phyloP scores from a whole-genome alignment of 2,113 vertebrate species.

The Elaphurus davidianus region DNA sequence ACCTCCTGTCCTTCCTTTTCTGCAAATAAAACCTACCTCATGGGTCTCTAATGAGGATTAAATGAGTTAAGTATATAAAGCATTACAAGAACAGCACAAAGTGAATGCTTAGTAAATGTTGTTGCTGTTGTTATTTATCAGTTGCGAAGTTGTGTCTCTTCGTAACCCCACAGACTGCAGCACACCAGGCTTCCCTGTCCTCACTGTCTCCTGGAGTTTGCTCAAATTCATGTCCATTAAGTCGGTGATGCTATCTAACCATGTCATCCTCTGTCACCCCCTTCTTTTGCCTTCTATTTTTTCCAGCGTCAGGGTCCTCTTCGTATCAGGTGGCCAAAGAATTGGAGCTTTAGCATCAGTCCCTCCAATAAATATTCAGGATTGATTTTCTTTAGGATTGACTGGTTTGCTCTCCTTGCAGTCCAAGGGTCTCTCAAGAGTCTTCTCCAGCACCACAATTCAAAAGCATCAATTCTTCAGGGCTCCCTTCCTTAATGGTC shows the following conservation, averaged over 20 bases:
- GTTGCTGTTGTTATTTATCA: neutral
- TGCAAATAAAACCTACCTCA: neutral
- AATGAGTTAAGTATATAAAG: neutral
- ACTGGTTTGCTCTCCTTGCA: neutral
- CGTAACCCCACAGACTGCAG: neutral
- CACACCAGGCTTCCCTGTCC: neutral
- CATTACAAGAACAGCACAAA: neutral
- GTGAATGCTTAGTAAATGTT: neutral
- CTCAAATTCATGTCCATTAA: neutral
- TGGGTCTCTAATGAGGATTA: neutral
- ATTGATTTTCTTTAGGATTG: neutral
- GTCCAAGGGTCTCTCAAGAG: neutral
- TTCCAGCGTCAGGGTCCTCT: neutral
- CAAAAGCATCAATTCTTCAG: neutral
- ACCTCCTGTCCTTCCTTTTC: neutral
- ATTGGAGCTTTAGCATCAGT: neutral
- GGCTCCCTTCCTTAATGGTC: neutral
- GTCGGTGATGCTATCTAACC: neutral
- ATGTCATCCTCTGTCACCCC: neutral
- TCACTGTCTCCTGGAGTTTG: neutral
- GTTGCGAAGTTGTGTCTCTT: neutral
- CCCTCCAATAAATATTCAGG: neutral
- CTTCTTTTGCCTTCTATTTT: neutral
- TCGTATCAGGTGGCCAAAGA: neutral
- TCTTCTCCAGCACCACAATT: neutral